Base-by-base conservation (phyloP, 2,113 vertebrate genomes). In the Dicaeum eximium region DNA sequence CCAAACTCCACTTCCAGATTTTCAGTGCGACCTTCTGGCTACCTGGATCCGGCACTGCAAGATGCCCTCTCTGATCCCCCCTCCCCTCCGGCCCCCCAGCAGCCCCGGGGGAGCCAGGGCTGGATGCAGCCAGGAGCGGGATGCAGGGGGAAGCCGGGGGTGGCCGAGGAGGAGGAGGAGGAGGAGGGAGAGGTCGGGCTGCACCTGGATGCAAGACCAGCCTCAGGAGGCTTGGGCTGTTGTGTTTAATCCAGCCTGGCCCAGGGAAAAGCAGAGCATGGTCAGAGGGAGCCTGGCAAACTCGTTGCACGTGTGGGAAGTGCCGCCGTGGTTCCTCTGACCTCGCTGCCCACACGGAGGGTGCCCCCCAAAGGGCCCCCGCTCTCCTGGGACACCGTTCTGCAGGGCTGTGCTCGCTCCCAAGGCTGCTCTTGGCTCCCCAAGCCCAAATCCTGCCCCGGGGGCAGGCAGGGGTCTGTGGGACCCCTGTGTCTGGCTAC, bases 1-100 rank as follows among this genome's bases (percentile, higher is more conserved):
- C 66, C 69, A 62, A 91, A 96, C 88, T 97, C 96, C 96, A 92
- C 73, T 95, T 96, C 96, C 96, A 97, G 94, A 78, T 97, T 97
- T 97, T 97, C 95, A 93, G 80, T 78, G 69, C 80, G 95, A 97
- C 96, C 94, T 95, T 95, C 92, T 93, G 89, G 94, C 95, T 97
- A 97, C 96, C 96, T 97, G 96, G 96, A 94, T 93, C 94, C 80
- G 1, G 86, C 94, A 62, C 64, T 90, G 95, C 96, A 92, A 94
- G 96, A 96, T 97, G 96, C 96, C 96, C 96, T 95, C 91, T 96
- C 86, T 93, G 95, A 94, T 97, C 90, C 83, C 95, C 95, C 92
- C 95, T 88, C 95, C 92, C 88, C 90, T 94, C 92, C 56, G 54
- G 81, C 80, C 92, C 79, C 88, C 92, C 91, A 82, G 86, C 71